These are phyloP conservation scores for Tyrophagus putrescentiae DNA, from an alignment of 1,140 invertebrate genomes.

Conservation along the genomic window DNA sequence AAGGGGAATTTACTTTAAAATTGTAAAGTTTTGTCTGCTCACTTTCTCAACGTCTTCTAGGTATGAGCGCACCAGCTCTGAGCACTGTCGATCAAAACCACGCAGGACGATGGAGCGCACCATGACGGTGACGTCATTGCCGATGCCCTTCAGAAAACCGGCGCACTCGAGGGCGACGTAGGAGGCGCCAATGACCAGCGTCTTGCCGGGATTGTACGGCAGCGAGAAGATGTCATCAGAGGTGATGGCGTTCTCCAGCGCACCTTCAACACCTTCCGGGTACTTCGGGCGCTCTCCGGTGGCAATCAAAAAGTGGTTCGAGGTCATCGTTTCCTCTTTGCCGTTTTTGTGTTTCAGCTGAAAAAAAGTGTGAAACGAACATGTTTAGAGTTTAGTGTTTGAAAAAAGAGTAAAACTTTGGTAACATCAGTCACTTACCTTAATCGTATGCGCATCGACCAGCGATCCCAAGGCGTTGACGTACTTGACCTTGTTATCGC, in stretches of 20 bases:
- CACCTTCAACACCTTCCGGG: conserved; percentile 1
- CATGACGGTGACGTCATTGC: neutral
- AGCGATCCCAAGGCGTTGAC: conserved; percentile 76
- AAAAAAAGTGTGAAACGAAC: neutral
- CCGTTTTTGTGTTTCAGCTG: conserved; percentile 28
- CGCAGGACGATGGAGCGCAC: neutral
- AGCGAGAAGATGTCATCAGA: conserved; percentile 93
- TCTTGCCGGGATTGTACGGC: conserved; percentile 68
- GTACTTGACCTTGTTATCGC: conserved; percentile 62
- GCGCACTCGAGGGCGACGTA: conserved; percentile 91
- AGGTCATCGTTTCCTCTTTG: conserved; percentile 52
- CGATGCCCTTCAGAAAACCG: conserved; percentile 63
- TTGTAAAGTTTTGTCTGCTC: conserved; percentile 88
- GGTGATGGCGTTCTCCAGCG: conserved; percentile 30
- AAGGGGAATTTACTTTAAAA: no score
- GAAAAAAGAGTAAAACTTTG: neutral
- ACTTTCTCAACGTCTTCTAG: conserved; percentile 87
- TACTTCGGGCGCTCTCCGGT: conserved; percentile 53
- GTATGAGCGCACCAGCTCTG: conserved; percentile 46
- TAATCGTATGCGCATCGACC: conserved; percentile 57
- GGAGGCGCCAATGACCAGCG: conserved; percentile 65
- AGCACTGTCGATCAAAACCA: conserved; percentile 39
- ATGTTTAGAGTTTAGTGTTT: neutral
- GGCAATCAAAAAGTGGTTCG: conserved; percentile 72
- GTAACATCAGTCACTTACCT: conserved; percentile 27